Conservation (phyloP, 2,888 invertebrate species). For the Drosophila merina region DNA sequence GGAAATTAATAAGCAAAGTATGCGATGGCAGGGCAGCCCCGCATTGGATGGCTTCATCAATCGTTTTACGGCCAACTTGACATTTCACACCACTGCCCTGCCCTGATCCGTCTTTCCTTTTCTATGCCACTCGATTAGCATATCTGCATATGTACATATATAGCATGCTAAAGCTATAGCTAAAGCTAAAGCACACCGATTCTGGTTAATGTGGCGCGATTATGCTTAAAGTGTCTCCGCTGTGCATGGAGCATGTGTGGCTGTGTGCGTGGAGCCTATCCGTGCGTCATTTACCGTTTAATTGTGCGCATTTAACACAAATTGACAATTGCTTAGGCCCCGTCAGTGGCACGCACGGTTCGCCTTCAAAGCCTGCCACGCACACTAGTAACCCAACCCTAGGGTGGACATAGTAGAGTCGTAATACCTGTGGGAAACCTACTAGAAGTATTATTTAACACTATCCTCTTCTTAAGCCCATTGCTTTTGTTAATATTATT, state of each 20-base stretch:
- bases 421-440: no score
- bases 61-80: slow-evolving; percentile 44
- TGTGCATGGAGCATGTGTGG: not conserved
- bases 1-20: slow-evolving; percentile 71
- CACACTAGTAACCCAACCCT: slow-evolving; percentile 5
- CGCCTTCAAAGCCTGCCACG: not conserved
- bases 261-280: slow-evolving; percentile 14
- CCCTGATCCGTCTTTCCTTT: slow-evolving; percentile 19
- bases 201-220: slow-evolving; percentile 67
- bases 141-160: not conserved
- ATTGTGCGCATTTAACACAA: slow-evolving; percentile 75
- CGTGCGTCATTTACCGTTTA: slow-evolving; percentile 63
- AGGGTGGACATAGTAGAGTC: slow-evolving; percentile 10
- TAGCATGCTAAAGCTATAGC: no score
- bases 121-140: slow-evolving; percentile 33
- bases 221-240: slow-evolving; percentile 43
- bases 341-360: slow-evolving; percentile 18
- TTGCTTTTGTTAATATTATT: no score
- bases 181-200: slow-evolving; percentile 30
- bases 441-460: no score
- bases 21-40: slow-evolving; percentile 34
- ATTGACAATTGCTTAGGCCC: slow-evolving; percentile 71
- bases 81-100: slow-evolving; percentile 22
- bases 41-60: slow-evolving; percentile 33
- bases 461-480: no score